phyloP scores from a whole-genome alignment of 2,888 invertebrate genomes.

The Aphrophora alni region DNA sequence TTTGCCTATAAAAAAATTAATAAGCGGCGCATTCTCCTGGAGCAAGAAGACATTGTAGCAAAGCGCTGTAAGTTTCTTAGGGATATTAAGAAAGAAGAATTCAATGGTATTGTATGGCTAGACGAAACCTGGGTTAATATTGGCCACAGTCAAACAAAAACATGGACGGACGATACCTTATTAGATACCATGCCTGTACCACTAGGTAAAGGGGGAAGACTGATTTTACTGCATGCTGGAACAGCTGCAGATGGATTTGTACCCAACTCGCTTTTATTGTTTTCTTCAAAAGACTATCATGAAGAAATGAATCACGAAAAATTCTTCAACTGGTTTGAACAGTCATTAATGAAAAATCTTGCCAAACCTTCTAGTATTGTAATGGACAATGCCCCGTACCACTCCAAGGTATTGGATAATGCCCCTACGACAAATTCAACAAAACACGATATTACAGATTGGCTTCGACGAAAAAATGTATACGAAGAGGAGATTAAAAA shows the following conservation, averaged over 20 bases:
- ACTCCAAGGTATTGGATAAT: background rate
- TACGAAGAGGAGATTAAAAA: background rate
- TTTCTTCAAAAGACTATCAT: background rate
- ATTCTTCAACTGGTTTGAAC: background rate
- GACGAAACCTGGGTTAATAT: slow-evolving; percentile 35
- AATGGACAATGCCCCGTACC: slow-evolving; percentile 26
- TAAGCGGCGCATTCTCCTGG: background rate
- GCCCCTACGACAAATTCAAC: too few species aligned
- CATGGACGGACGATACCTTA: slow-evolving; percentile 23
- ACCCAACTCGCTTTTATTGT: background rate
- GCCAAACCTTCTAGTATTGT: slow-evolving; percentile 10
- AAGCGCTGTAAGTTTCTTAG: slow-evolving; percentile 16
- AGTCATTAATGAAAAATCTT: background rate
- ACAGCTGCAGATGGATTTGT: background rate
- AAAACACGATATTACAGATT: too few species aligned
- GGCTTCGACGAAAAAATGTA: background rate
- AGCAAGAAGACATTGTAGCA: background rate
- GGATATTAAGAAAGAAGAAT: slow-evolving; percentile 12
- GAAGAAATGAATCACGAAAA: background rate
- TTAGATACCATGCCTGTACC: background rate
- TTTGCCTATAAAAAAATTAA: background rate
- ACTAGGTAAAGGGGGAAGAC: slow-evolving; percentile 3
- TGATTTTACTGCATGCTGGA: slow-evolving; percentile 25
- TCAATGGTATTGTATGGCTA: slow-evolving; percentile 9
- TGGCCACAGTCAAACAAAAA: background rate